phyloP scores from a whole-genome alignment of 2,797 vertebrate species.

The Phalanger gymnotis region DNA sequence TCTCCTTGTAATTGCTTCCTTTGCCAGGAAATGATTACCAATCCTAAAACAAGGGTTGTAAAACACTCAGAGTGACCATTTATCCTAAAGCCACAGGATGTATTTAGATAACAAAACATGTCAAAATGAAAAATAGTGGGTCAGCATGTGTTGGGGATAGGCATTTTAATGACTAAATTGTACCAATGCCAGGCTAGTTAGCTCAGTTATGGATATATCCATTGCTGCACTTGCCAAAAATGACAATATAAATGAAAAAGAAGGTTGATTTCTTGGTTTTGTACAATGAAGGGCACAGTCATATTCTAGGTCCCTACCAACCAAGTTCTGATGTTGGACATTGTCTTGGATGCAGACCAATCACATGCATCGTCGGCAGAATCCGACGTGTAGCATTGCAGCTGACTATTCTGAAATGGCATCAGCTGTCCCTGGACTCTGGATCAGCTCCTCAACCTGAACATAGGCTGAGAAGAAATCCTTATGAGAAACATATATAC shows the following conservation, averaged over 20 bases:
- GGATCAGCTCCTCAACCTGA: background rate
- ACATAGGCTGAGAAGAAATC: background rate
- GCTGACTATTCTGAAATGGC: background rate
- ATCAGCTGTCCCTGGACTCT: background rate
- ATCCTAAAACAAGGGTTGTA: constrained; percentile 28
- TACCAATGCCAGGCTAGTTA: background rate
- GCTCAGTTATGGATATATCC: background rate
- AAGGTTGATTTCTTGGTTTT: background rate
- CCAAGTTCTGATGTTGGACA: background rate
- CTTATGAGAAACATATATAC: background rate
- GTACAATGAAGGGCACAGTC: background rate
- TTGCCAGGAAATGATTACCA: constrained; percentile 39
- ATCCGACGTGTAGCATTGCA: background rate
- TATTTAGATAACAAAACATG: background rate
- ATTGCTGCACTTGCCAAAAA: background rate
- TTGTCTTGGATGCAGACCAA: background rate
- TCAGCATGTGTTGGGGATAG: background rate
- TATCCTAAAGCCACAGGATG: constrained; percentile 22
- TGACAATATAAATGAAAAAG: background rate
- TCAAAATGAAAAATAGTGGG: background rate
- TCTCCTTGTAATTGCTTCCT: constrained; percentile 29
- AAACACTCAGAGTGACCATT: constrained; percentile 36
- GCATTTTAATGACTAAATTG: background rate
- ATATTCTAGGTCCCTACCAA: background rate
- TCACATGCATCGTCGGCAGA: background rate